phyloP scores from a whole-genome alignment of 2,888 invertebrate genomes.

The Heliconius aoede region DNA sequence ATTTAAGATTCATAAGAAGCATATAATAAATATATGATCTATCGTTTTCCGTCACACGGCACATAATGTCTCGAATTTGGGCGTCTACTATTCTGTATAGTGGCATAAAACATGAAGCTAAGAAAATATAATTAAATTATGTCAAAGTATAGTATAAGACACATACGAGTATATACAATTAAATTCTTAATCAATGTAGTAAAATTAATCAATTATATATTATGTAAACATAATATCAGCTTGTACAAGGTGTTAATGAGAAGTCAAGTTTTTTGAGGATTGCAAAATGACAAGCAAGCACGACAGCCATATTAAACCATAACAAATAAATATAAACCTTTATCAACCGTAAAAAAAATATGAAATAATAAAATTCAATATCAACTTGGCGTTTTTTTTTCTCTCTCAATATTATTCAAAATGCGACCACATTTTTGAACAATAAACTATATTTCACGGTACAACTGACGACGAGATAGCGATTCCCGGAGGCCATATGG shows the following conservation, averaged over 20 bases:
- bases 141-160: too few relatives aligned
- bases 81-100: too few relatives aligned
- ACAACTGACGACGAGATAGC: slow-evolving; percentile 65
- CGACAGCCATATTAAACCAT: neutral
- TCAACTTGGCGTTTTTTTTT: slow-evolving; percentile 7
- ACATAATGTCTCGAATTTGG: too few relatives aligned
- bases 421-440: slow-evolving; percentile 38
- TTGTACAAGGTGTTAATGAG: too few relatives aligned
- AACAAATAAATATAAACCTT: neutral
- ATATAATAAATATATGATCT: neutral
- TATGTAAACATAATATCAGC: too few relatives aligned
- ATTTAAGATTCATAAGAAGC: neutral
- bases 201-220: too few relatives aligned
- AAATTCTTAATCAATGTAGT: too few relatives aligned
- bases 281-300: neutral
- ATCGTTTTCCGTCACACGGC: too few relatives aligned
- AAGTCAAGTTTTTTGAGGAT: neutral
- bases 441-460: slow-evolving; percentile 65
- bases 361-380: neutral
- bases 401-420: slow-evolving; percentile 10
- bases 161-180: too few relatives aligned
- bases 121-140: too few relatives aligned
- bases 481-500: slow-evolving; percentile 76
- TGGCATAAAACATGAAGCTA: too few relatives aligned
- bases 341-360: neutral